Evolutionary conservation across 1,140 invertebrate species (phyloP).

Genomic region (Pomacea maculata): DNA sequence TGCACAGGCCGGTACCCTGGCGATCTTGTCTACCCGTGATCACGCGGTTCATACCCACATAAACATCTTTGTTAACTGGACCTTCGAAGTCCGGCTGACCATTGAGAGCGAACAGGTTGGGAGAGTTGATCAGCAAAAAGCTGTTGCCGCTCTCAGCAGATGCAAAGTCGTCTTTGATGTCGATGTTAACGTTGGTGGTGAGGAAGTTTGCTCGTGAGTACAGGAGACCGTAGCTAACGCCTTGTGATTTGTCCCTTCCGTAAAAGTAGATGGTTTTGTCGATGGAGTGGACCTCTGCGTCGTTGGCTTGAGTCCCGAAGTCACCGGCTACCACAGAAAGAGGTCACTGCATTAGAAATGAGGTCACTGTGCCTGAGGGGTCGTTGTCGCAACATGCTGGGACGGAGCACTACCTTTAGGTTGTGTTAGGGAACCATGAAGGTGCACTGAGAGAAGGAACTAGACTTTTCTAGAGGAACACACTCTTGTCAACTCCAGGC

Average conservation of each 20-base stretch:
- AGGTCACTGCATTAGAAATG: too few relatives aligned
- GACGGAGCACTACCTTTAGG: too few relatives aligned
- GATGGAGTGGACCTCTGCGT: conserved; percentile 17
- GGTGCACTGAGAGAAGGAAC: too few relatives aligned
- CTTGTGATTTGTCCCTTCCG: neutral
- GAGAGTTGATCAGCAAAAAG: neutral
- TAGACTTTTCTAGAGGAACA: too few relatives aligned
- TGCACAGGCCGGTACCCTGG: conserved; percentile 3
- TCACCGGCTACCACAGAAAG: conserved; percentile 1
- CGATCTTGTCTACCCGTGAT: neutral
- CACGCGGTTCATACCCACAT: conserved; percentile 1
- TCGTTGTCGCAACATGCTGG: too few relatives aligned
- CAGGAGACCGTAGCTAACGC: conserved; percentile 5
- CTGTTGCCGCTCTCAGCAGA: neutral
- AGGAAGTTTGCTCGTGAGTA: neutral
- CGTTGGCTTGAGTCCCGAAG: conserved; percentile 4
- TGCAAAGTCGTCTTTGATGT: neutral
- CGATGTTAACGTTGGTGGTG: neutral
- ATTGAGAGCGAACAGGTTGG: neutral
- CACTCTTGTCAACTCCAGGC: too few relatives aligned
- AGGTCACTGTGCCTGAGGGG: too few relatives aligned
- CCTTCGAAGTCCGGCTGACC: conserved; percentile 2
- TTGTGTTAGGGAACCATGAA: too few relatives aligned
- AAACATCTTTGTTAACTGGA: conserved; percentile 3
- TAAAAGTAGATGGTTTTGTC: conserved; percentile 1